Evolutionary conservation across 1,140 invertebrate species (phyloP).

Genomic region (Drosophila parabipectinata): DNA sequence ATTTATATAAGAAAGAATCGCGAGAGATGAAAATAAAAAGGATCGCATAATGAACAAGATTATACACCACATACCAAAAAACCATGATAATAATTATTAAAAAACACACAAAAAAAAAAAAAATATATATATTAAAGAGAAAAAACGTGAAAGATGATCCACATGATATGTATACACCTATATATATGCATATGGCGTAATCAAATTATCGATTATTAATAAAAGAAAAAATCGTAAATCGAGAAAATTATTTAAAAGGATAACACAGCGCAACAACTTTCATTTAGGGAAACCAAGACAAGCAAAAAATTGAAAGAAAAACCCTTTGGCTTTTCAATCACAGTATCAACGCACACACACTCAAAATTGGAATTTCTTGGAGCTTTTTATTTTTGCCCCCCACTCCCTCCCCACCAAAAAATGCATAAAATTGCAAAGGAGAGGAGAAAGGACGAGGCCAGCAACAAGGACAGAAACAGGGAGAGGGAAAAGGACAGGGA

Average conservation of each 20-base stretch:
- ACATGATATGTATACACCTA: conserved; percentile 69
- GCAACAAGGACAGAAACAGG: not conserved
- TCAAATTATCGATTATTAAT: conserved; percentile 80
- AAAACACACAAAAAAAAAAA: conserved; percentile 13
- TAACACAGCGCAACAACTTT: not conserved
- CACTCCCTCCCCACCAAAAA: not conserved
- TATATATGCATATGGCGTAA: conserved; percentile 76
- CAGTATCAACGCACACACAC: conserved; percentile 1
- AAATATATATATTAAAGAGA: not conserved
- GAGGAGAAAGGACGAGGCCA: not conserved
- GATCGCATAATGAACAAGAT: conserved; percentile 27
- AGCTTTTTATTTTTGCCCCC: conserved; percentile 2
- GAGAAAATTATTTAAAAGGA: conserved; percentile 65
- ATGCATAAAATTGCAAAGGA: not conserved
- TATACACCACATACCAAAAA: conserved; percentile 35
- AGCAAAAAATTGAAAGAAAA: not conserved
- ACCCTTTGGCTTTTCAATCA: conserved; percentile 18
- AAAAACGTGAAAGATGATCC: conserved; percentile 45
- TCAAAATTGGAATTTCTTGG: conserved; percentile 7
- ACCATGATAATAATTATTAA: conserved; percentile 56
- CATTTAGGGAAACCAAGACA: too few species aligned
- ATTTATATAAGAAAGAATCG: conserved; percentile 34
- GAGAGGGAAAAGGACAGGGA: not conserved
- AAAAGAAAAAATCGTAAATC: conserved; percentile 62
- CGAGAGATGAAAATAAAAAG: conserved; percentile 16